Conservation (phyloP, 2,113 vertebrate genomes). For the Nesoenas mayeri region DNA sequence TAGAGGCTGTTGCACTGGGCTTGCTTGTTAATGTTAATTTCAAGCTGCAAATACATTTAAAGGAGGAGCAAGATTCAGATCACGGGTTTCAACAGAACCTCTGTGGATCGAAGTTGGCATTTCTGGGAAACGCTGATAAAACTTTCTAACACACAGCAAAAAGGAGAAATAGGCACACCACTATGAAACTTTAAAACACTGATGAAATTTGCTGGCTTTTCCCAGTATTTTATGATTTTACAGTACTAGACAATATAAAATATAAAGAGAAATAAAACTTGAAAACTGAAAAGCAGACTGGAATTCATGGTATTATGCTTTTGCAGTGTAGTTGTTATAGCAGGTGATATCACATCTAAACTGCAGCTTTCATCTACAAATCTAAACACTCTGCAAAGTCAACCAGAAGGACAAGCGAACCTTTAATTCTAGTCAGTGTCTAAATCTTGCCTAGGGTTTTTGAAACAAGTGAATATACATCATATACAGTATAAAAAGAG, state of each 20-base stretch:
- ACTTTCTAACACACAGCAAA: slow-evolving; percentile 83
- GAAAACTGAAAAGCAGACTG: slow-evolving; percentile 76
- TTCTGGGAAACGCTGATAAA: slow-evolving; percentile 88
- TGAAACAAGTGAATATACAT: slow-evolving; percentile 72
- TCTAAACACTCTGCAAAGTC: slow-evolving; percentile 53
- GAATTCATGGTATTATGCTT: slow-evolving; percentile 71
- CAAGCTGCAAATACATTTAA: slow-evolving; percentile 7
- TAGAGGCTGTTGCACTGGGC: not conserved
- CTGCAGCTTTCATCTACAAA: slow-evolving; percentile 48
- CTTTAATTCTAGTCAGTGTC: slow-evolving; percentile 61
- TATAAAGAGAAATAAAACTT: slow-evolving; percentile 75
- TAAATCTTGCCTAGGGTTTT: slow-evolving; percentile 65
- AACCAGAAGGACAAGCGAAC: slow-evolving; percentile 73
- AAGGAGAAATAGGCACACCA: slow-evolving; percentile 85
- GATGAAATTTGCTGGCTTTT: slow-evolving; percentile 80
- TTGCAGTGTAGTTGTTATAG: slow-evolving; percentile 70
- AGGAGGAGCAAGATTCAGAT: slow-evolving; percentile 15
- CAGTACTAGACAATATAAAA: slow-evolving; percentile 75
- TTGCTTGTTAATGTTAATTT: not conserved
- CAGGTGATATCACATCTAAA: slow-evolving; percentile 70
- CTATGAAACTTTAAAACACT: slow-evolving; percentile 83
- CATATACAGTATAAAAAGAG: slow-evolving; percentile 74
- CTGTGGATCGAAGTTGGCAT: slow-evolving; percentile 46
- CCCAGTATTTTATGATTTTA: slow-evolving; percentile 67
- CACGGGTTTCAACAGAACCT: slow-evolving; percentile 57